Evolutionary conservation across 2,113 vertebrate species (phyloP).

Genomic region (Podocnemis expansa): DNA sequence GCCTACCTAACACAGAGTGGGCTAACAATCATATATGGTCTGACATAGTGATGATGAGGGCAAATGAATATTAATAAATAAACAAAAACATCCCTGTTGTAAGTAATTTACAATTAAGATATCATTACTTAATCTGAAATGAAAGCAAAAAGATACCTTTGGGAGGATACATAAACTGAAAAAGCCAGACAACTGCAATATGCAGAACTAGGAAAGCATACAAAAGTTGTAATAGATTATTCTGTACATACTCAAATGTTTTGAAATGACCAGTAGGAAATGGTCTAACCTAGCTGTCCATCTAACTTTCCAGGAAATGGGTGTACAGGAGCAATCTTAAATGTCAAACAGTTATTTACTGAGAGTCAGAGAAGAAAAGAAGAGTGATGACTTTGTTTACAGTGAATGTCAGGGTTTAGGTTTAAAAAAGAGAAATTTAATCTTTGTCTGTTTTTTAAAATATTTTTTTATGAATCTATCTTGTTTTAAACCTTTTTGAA

Average conservation of each 20-base stretch:
- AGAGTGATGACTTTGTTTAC: background rate
- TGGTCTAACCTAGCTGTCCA: background rate
- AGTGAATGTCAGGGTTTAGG: background rate
- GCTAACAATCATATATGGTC: background rate
- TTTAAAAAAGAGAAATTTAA: background rate
- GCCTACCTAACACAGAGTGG: background rate
- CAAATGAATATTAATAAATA: background rate
- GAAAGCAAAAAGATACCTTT: background rate
- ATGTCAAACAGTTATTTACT: background rate
- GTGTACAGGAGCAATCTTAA: background rate
- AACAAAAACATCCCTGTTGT: background rate
- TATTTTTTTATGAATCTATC: background rate
- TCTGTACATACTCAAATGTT: conserved; percentile 5
- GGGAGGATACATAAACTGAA: background rate
- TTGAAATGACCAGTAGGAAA: conserved; percentile 12
- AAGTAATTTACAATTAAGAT: background rate
- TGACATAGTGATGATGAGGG: background rate
- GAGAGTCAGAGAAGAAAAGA: background rate
- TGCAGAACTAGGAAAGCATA: background rate
- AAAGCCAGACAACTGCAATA: background rate
- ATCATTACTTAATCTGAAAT: background rate
- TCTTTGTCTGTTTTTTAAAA: background rate
- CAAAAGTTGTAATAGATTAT: conserved; percentile 9
- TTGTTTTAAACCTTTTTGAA: background rate
- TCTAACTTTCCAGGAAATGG: background rate